These are phyloP conservation scores for Brienomyrus brachyistius DNA, from an alignment of 2,113 vertebrate genomes.

Conservation along the genomic window DNA sequence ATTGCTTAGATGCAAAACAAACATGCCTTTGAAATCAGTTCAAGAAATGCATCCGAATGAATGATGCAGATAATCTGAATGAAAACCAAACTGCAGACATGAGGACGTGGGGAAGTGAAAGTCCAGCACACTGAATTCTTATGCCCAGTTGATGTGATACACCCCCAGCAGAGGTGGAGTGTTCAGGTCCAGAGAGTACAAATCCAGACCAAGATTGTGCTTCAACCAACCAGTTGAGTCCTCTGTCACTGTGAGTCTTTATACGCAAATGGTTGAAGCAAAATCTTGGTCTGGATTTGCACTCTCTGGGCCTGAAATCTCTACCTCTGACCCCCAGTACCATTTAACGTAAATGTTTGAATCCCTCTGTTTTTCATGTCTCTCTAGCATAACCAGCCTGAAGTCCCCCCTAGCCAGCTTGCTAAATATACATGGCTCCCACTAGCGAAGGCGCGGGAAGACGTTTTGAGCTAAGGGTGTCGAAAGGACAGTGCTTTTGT, in stretches of 20 bases:
- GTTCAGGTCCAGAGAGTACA: no score
- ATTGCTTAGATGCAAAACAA: slow-evolving; percentile 13
- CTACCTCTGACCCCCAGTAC: background rate
- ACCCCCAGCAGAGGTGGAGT: background rate
- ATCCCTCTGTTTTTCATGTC: background rate
- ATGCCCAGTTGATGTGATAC: background rate
- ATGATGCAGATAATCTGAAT: background rate
- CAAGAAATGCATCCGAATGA: background rate
- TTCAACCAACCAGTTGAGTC: no score
- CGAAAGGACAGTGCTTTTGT: background rate
- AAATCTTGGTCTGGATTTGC: no score
- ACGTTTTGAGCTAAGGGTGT: background rate
- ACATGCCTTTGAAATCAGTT: background rate
- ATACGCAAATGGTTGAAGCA: no score
- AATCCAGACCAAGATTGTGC: no score
- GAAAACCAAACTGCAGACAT: background rate
- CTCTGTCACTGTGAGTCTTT: no score
- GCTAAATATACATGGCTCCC: background rate
- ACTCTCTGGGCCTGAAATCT: no score
- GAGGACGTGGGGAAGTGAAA: background rate
- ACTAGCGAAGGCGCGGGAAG: background rate
- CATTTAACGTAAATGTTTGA: background rate
- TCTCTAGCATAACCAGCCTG: background rate
- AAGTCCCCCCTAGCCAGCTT: background rate
- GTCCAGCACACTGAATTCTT: background rate